Evolutionary conservation across 2,888 invertebrate genomes (phyloP), one percentile per base, ranked within the genome.

Genomic region (Andrena marginata): DNA sequence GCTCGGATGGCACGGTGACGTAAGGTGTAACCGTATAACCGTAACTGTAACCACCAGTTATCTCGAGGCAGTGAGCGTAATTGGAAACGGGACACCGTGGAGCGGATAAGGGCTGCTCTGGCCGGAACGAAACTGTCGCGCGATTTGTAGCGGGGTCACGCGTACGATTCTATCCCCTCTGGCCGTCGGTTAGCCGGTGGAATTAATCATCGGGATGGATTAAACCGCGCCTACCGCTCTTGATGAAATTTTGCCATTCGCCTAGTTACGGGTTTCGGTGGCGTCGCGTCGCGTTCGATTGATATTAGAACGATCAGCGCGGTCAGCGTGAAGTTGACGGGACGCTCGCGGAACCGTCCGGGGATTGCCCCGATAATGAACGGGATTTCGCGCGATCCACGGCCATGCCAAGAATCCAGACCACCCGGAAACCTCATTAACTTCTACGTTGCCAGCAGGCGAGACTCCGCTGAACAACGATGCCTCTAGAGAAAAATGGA

Each of bases 41-140:
- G 92, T 90, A 92, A 91, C 90, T 85, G 89, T 91, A 92, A 92
- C 92, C 91, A 85, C 86, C 90, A 91, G 88, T 91, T 90, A 92
- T 91, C 90, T 87, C 82, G 31, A 76, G 85, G 75, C 76, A 80
- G 80, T 81, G 81, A 69, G 67, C 85, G 77, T 91, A 91, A 92
- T 92, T 92, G 91, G 92, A 90, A 90, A 91, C 85, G 65, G 69
- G 91, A 92, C 76, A 87, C 87, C 79, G 70, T 65, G 31, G 51
- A 48, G 69, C 69, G 76, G 63, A 42, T 31, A 33, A 20, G 51
- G 68, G 54, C 23, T 13, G 6, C 13, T 65, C 48, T 29, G 73
- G 64, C 62, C 54, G 82, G 65, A 64, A 75, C 77, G 80, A 72
- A 80, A 83, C 78, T 73, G 84, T 79, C 60, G 73, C 69, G 62